Percentiles rank a stretch among this genome's conserved stretches.
These are phyloP conservation scores for Deilephila elpenor DNA, from an alignment of 2,888 invertebrate genomes.

Conservation along the genomic window DNA sequence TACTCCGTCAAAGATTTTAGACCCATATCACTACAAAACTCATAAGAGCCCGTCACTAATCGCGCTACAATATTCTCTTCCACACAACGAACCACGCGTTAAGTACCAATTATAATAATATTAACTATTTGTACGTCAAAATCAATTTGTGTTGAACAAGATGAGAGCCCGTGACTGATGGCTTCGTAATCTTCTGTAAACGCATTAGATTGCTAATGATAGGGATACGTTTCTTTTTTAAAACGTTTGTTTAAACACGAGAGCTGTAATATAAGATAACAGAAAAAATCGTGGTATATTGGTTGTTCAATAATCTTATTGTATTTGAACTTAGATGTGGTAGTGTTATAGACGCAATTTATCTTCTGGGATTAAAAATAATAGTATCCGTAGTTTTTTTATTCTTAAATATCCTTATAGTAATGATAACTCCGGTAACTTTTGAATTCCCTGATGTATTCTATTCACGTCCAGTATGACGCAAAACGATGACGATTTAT, in stretches of 20 bases:
- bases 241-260: neutral
- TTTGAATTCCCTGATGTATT: no score
- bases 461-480: no score
- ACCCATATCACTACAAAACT: neutral
- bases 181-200: constrained; percentile 6
- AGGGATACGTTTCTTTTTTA: neutral
- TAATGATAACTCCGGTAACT: no score
- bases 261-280: no score
- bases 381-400: no score
- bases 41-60: constrained; percentile 34
- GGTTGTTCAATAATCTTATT: no score
- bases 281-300: no score
- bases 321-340: no score
- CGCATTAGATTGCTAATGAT: neutral
- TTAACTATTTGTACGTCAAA: constrained; percentile 56
- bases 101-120: constrained; percentile 71
- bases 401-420: no score
- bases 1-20: neutral
- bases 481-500: no score
- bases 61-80: constrained; percentile 39
- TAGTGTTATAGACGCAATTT: no score
- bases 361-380: no score
- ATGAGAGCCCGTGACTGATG: neutral
- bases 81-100: constrained; percentile 51
- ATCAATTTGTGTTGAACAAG: constrained; percentile 19